Evolutionary conservation across 1,140 invertebrate species (phyloP).

Genomic region (Campoletis sonorensis): DNA sequence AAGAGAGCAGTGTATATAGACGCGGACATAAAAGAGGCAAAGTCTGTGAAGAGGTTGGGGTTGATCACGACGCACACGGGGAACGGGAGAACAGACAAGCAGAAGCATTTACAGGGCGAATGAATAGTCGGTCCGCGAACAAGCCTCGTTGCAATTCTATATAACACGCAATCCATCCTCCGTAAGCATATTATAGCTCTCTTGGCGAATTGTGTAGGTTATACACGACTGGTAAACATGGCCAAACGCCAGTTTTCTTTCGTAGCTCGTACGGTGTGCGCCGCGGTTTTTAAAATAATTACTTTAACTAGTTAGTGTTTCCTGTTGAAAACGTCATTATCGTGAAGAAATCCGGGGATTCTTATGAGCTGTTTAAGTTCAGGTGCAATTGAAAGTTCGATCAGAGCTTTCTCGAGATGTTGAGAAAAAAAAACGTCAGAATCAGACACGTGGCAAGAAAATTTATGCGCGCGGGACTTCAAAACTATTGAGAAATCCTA

Average conservation of each 20-base stretch:
- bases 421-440: too few relatives aligned
- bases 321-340: neutral
- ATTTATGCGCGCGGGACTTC: too few relatives aligned
- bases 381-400: too few relatives aligned
- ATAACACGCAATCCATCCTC: slow-evolving; percentile 56
- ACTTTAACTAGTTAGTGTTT: too few relatives aligned
- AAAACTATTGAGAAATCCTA: too few relatives aligned
- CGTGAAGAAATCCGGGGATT: neutral
- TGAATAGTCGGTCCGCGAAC: neutral
- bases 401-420: too few relatives aligned
- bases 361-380: neutral
- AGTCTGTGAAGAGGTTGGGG: slow-evolving; percentile 8
- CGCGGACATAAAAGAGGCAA: neutral
- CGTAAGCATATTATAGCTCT: slow-evolving; percentile 40
- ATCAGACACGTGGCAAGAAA: too few relatives aligned
- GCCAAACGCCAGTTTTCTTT: slow-evolving; percentile 65
- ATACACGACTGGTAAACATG: slow-evolving; percentile 57
- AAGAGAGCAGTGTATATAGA: slow-evolving; percentile 33
- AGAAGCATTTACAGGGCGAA: slow-evolving; percentile 18
- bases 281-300: slow-evolving; percentile 54
- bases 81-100: slow-evolving; percentile 46
- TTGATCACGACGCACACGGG: slow-evolving; percentile 58
- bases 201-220: slow-evolving; percentile 55
- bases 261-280: slow-evolving; percentile 54
- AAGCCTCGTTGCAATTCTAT: slow-evolving; percentile 49